Base-by-base conservation (phyloP, 2,888 invertebrate genomes). In the Arrhopalites spinosus region DNA sequence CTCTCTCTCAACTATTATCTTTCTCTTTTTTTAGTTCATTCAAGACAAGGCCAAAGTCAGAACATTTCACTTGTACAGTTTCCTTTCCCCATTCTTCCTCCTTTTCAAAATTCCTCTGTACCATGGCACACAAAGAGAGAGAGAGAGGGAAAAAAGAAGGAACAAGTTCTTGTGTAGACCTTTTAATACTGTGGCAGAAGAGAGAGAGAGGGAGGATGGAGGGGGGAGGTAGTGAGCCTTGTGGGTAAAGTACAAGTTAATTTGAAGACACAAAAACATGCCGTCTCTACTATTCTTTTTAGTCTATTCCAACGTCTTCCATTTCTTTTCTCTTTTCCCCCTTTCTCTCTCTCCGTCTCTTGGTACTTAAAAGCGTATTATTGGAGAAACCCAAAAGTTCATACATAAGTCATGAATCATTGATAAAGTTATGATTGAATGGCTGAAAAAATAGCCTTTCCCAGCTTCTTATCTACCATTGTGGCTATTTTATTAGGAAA, bases 401-500 rank as follows among this genome's bases (percentile, higher is more conserved):
- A 36, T 36, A 11, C 36, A n/a, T n/a, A n/a, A n/a, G n/a, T 36
- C 36, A 36, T 36, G 36, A 36, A 36, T 36, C 36, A 36, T 36
- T 36, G 36, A 36, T 36, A 36, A 36, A 36, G 11, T 7, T 36
- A 36, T 36, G 36, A 36, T 36, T 36, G 36, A 36, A 36, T 36
- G 36, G 36, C 75, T 77, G 71, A 71, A 78, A 80, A 79, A 80
- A 80, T 79, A 78, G 76, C 75, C 77, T 47, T 76, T 67, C 50
- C 63, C 68, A n/a, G 71, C 78, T 72, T 27, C 78, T 76, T 79
- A 79, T 79, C 81, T 76, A 13, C 71, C 25, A 30, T 53, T 79
- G 79, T 78, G 81, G 81, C 79, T 79, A 81, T 81, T 81, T 79
- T 81, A 79, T 81, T 81, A 79, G 79, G 77, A 78, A 79, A 78